phyloP scores from a whole-genome alignment of 2,888 invertebrate genomes.

The Tillus elongatus region DNA sequence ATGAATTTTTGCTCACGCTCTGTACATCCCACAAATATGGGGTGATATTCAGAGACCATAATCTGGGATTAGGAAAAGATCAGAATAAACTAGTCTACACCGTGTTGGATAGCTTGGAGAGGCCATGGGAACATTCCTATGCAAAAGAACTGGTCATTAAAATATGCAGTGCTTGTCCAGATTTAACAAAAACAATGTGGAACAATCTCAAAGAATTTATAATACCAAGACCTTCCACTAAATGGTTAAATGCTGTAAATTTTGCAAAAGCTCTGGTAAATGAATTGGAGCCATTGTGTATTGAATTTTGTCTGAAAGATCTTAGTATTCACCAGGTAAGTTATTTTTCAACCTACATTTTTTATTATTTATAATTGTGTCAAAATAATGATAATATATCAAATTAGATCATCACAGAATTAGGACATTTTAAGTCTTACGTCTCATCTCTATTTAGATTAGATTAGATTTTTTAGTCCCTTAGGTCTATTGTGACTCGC shows the following conservation, averaged over 20 bases:
- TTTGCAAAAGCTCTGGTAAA: conserved; percentile 44
- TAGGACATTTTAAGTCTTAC: no score
- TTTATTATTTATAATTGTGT: no score
- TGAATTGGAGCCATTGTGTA: conserved; percentile 44
- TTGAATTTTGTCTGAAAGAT: conserved; percentile 43
- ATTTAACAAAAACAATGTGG: conserved; percentile 57
- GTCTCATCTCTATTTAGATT: no score
- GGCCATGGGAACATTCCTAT: conserved; percentile 60
- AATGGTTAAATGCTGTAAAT: conserved; percentile 46
- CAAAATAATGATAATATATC: no score
- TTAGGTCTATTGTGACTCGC: no score
- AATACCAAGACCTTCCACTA: conserved; percentile 49
- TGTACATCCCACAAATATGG: conserved; percentile 70
- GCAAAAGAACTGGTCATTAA: conserved; percentile 55
- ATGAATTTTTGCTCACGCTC: conserved; percentile 62
- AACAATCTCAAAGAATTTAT: conserved; percentile 50
- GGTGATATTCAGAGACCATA: conserved; percentile 63
- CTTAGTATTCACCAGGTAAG: conserved; percentile 47
- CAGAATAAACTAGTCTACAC: conserved; percentile 54
- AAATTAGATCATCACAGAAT: no score
- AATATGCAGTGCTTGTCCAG: conserved; percentile 61
- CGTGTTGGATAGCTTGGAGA: conserved; percentile 54
- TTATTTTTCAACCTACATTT: no score
- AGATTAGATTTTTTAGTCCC: no score
- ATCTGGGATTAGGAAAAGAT: conserved; percentile 48